phyloP scores from a whole-genome alignment of 2,888 invertebrate species.

The Lucinisca nassula region DNA sequence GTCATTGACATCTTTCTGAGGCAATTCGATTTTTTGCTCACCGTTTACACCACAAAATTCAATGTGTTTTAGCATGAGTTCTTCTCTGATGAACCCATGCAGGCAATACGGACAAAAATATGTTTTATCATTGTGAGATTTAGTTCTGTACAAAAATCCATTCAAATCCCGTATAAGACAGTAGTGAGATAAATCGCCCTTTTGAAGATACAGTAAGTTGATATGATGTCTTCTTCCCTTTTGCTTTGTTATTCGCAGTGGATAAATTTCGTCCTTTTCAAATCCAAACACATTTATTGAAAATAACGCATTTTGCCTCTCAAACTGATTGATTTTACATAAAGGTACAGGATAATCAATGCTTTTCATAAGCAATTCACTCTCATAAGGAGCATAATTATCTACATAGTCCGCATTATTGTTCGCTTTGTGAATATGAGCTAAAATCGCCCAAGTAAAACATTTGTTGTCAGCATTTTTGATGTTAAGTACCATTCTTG shows the following conservation, averaged over 20 bases:
- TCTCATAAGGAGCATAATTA: neutral
- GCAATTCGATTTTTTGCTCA: neutral
- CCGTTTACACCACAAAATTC: neutral
- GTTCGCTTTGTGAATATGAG: conserved; percentile 31
- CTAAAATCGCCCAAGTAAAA: conserved; percentile 47
- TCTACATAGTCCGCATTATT: neutral
- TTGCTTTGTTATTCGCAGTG: conserved; percentile 31
- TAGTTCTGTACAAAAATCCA: conserved; percentile 14
- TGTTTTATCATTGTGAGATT: neutral
- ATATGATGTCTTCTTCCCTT: conserved; percentile 21
- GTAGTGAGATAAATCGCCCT: no score
- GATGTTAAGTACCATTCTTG: conserved; percentile 54
- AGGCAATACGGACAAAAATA: conserved; percentile 19
- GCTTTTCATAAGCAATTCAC: conserved; percentile 36
- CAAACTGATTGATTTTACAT: conserved; percentile 47
- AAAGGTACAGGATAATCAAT: conserved; percentile 32
- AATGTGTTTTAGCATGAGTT: neutral
- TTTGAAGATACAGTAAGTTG: no score
- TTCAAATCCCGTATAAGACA: no score
- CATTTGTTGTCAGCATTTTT: conserved; percentile 54
- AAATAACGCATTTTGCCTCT: conserved; percentile 36
- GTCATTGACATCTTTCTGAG: neutral
- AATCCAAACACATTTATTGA: no score
- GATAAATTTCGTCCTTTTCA: conserved; percentile 39
- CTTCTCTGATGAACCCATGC: conserved; percentile 1